Evolutionary conservation across 2,888 invertebrate species (phyloP), one percentile per base, ranked within the genome.

Genomic region (Pycnomerus fuliginosus): DNA sequence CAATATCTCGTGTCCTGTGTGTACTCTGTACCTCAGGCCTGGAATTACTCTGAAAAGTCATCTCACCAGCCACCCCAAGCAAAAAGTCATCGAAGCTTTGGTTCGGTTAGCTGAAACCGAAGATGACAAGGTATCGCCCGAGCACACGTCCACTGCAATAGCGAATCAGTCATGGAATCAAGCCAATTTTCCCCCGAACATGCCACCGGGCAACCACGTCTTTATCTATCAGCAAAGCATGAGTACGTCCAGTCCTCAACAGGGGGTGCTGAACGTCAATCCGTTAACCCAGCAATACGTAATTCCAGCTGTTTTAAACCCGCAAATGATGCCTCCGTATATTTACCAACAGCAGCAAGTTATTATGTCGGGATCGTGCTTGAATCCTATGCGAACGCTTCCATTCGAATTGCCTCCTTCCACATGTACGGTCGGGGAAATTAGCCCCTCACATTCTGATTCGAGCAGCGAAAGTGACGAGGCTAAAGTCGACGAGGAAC

Each of bases 11-110:
- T 91, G 90, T 71, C 90, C 90, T 38, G 90, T 90, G 54, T 91
- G 90, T 74, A 90, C 90, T 23, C 75, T 90, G 50, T 90, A 83
- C 71, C 76, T 91, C 55, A 82, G 89, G 57, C 86, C 86, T 73
- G 90, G 90, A 42, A 90, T 90, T 75, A 82, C 85, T 45, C 74
- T 90, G 57, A 86, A 87, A 67, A 81, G 81, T 52, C 90, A 90
- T 69, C 76, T 91, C 69, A 84, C 87, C 65, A 90, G 89, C 15
- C 90, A 90, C 75, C 90, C 90, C 25, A 90, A 90, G 71, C 90
- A 90, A 60, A 89, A 89, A 73, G 89, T 91, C 34, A 90, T 90
- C 58, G 87, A 84, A 68, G 90, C 90, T 14, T 74, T 91, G 50
- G 67, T 70, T 5, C 64, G 65, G 38, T 46, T 70, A 27, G 53